Percentiles rank a stretch among this genome's conserved stretches.
These are phyloP conservation scores for Macaca nemestrina DNA, from an alignment of 2,113 vertebrate species.

Conservation along the genomic window DNA sequence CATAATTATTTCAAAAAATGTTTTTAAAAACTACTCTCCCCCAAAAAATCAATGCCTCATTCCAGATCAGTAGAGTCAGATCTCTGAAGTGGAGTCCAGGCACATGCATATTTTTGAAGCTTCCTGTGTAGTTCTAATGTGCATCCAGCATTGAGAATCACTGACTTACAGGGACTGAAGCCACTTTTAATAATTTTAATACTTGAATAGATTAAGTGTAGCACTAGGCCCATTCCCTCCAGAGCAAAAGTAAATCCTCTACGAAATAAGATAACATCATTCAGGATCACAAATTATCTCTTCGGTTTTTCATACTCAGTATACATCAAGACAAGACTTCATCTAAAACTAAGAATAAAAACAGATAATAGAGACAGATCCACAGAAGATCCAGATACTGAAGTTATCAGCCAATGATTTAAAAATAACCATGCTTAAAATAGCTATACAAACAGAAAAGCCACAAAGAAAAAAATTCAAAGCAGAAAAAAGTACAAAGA, in stretches of 20 bases:
- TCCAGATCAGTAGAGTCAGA: not conserved
- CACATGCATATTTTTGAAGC: not conserved
- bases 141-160: not conserved
- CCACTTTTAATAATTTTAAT: not conserved
- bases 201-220: not conserved
- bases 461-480: not conserved
- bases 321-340: not conserved
- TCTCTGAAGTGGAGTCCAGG: not conserved
- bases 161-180: not conserved
- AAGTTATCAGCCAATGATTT: not conserved
- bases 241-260: slow-evolving; percentile 4
- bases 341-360: not conserved
- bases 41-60: not conserved
- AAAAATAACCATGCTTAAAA: not conserved
- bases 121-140: not conserved
- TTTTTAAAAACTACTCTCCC: not conserved
- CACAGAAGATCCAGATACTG: not conserved
- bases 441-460: not conserved
- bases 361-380: not conserved
- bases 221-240: not conserved
- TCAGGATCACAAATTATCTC: not conserved
- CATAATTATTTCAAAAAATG: not conserved
- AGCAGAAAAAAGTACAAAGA: not conserved
- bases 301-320: not conserved
- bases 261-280: not conserved